Conservation (phyloP, 2,113 vertebrate genomes). For the Platichthys flesus region DNA sequence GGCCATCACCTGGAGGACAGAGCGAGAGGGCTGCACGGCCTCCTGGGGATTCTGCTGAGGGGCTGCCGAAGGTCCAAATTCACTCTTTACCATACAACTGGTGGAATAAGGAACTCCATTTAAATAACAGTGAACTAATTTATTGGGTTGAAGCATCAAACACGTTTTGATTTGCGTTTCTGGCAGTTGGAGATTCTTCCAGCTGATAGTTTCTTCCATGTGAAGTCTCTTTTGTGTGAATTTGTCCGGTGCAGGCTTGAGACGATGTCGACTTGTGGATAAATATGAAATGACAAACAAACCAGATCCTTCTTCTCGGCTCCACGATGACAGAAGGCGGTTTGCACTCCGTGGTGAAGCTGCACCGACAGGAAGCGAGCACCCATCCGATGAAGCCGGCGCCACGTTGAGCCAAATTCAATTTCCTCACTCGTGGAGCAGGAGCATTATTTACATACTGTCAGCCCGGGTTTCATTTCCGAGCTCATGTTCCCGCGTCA, state of each 20-base stretch:
- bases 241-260: neutral
- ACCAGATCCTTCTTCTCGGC: neutral
- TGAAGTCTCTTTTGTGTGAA: neutral
- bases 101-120: no score
- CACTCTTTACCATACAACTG: no score
- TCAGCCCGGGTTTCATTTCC: neutral
- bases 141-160: no score
- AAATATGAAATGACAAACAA: no score
- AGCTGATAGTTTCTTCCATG: neutral
- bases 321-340: neutral
- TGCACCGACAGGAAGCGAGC: constrained; percentile 5
- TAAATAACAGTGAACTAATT: no score
- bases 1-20: constrained; percentile 35
- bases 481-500: neutral
- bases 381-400: constrained; percentile 12
- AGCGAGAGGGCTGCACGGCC: neutral
- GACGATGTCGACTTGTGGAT: neutral
- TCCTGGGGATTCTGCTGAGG: neutral
- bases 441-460: constrained; percentile 21
- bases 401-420: constrained; percentile 37
- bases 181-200: no score
- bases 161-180: no score
- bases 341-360: neutral
- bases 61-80: no score
- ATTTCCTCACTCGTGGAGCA: constrained; percentile 42